These are phyloP conservation scores for Patella ulyssiponensis DNA, from an alignment of 2,888 invertebrate species.

Conservation along the genomic window DNA sequence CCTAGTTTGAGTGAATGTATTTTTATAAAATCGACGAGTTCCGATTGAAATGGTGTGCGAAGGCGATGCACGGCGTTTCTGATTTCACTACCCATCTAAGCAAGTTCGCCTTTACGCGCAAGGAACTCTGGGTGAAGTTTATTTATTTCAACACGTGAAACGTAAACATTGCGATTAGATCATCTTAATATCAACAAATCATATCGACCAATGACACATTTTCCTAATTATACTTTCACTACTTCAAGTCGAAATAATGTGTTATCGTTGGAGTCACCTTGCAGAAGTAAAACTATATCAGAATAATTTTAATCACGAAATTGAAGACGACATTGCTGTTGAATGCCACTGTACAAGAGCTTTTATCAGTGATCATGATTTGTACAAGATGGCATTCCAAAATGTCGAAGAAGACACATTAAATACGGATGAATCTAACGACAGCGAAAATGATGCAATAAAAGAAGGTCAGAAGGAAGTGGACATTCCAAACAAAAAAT, in stretches of 20 bases:
- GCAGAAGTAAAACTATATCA: constrained; percentile 55
- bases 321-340: constrained; percentile 31
- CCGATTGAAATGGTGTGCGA: too few species aligned
- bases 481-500: too few species aligned
- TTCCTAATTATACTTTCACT: neutral
- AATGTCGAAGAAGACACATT: neutral
- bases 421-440: neutral
- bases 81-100: too few species aligned
- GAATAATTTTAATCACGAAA: constrained; percentile 12
- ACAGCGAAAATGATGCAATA: constrained; percentile 13
- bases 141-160: too few species aligned
- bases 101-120: too few species aligned
- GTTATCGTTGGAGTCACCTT: constrained; percentile 61
- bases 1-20: too few species aligned
- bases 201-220: too few species aligned
- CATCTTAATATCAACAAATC: too few species aligned
- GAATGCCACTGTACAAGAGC: constrained; percentile 62
- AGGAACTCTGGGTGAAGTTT: too few species aligned
- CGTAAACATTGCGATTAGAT: too few species aligned
- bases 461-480: constrained; percentile 18
- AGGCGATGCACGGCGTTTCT: too few species aligned
- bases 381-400: constrained; percentile 27
- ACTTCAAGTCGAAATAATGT: constrained; percentile 48
- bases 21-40: too few species aligned
- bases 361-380: constrained; percentile 34